These are phyloP conservation scores for Rhabdophis nuchalis DNA, from an alignment of 2,797 vertebrate species.

Conservation along the genomic window DNA sequence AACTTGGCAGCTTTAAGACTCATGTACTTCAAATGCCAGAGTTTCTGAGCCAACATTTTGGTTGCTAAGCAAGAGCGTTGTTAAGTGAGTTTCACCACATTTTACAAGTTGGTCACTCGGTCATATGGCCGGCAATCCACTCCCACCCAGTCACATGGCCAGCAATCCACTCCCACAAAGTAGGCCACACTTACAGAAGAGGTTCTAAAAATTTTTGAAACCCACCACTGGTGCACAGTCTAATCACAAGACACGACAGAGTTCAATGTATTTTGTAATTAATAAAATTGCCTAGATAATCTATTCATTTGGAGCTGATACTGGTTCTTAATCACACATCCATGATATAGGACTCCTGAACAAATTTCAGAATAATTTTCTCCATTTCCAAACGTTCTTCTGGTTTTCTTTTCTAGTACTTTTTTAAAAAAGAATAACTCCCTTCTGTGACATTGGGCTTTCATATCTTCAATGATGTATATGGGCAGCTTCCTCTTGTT, in stretches of 20 bases:
- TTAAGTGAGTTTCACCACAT: too few relatives aligned
- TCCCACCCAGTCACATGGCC: too few relatives aligned
- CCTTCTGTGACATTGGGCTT: slow-evolving; percentile 48
- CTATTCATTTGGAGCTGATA: neutral
- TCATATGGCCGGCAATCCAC: too few relatives aligned
- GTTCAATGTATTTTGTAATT: neutral
- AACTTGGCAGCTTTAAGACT: too few relatives aligned
- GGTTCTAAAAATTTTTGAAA: too few relatives aligned
- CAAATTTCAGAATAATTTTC: slow-evolving; percentile 34
- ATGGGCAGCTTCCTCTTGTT: slow-evolving; percentile 29
- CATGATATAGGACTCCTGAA: neutral
- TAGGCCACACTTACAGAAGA: too few relatives aligned
- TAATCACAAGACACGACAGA: neutral
- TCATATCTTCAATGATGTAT: neutral
- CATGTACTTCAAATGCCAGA: too few relatives aligned
- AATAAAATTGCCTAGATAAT: neutral
- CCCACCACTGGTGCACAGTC: too few relatives aligned
- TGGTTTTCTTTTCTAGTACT: slow-evolving; percentile 39
- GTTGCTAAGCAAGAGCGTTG: too few relatives aligned
- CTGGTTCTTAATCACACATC: neutral
- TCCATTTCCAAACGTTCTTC: slow-evolving; percentile 28
- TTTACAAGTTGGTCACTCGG: too few relatives aligned
- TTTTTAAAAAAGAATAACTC: slow-evolving; percentile 20
- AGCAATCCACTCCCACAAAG: too few relatives aligned
- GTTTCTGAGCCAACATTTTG: too few relatives aligned